Evolutionary conservation across 2,113 vertebrate species (phyloP).

Genomic region (Crocuta crocuta): DNA sequence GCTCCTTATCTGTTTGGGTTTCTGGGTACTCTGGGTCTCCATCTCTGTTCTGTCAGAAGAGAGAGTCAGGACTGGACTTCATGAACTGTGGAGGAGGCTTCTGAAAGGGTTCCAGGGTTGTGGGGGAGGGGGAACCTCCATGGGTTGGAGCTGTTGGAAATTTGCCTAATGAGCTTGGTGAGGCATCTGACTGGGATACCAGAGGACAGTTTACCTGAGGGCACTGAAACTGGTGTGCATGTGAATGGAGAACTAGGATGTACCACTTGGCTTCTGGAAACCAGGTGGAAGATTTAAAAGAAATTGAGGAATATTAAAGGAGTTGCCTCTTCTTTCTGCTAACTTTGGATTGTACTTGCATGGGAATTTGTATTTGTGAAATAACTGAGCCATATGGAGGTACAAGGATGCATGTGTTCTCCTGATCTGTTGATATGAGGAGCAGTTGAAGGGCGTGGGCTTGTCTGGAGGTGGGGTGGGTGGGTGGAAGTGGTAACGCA

Average conservation of each 20-base stretch:
- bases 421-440: conserved; percentile 45
- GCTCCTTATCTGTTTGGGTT: background rate
- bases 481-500: conserved; percentile 40
- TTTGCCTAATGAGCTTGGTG: background rate
- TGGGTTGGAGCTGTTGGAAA: background rate
- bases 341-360: conserved; percentile 59
- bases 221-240: background rate
- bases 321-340: conserved; percentile 52
- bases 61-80: background rate
- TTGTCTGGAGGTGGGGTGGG: conserved; percentile 61
- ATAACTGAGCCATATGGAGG: conserved; percentile 67
- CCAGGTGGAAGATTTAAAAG: background rate
- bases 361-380: conserved; percentile 66
- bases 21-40: background rate
- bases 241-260: background rate
- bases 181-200: background rate
- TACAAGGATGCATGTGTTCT: conserved; percentile 37
- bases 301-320: conserved; percentile 51
- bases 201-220: background rate
- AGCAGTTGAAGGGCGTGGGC: conserved; percentile 62
- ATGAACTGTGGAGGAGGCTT: background rate
- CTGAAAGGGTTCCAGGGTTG: background rate
- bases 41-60: background rate
- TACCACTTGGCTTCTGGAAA: conserved; percentile 16
- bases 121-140: accelerated